These are phyloP conservation scores for Ochlodes sylvanus DNA, from an alignment of 2,888 invertebrate genomes.

Conservation along the genomic window DNA sequence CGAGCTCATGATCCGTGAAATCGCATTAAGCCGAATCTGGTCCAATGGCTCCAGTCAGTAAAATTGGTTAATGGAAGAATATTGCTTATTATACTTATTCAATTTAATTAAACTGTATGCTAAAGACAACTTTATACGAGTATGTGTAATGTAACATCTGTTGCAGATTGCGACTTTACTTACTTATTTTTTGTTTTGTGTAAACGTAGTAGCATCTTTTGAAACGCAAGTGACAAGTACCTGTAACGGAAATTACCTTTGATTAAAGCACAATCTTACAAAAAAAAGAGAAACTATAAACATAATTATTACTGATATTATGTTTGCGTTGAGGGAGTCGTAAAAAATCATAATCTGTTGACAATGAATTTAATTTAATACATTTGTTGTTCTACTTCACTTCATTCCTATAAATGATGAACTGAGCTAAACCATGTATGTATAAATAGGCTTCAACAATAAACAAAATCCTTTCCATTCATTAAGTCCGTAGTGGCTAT, in stretches of 20 bases:
- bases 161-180: background rate
- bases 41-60: slow-evolving; percentile 12
- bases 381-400: too few species aligned
- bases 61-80: slow-evolving; percentile 19
- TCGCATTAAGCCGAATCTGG: slow-evolving; percentile 25
- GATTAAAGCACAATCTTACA: background rate
- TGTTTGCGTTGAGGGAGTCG: too few species aligned
- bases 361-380: too few species aligned
- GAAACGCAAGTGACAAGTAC: background rate
- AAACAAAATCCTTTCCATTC: background rate
- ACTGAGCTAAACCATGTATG: background rate
- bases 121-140: background rate
- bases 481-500: background rate
- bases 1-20: slow-evolving; percentile 35
- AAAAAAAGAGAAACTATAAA: too few species aligned
- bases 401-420: too few species aligned
- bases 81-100: slow-evolving; percentile 7
- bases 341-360: too few species aligned
- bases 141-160: background rate
- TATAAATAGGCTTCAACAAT: background rate
- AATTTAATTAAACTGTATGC: background rate
- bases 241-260: background rate
- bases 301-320: too few species aligned
- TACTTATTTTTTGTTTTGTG: background rate
- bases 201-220: background rate